Conservation (phyloP, 2,888 invertebrate species). For the Fragum sueziense region DNA sequence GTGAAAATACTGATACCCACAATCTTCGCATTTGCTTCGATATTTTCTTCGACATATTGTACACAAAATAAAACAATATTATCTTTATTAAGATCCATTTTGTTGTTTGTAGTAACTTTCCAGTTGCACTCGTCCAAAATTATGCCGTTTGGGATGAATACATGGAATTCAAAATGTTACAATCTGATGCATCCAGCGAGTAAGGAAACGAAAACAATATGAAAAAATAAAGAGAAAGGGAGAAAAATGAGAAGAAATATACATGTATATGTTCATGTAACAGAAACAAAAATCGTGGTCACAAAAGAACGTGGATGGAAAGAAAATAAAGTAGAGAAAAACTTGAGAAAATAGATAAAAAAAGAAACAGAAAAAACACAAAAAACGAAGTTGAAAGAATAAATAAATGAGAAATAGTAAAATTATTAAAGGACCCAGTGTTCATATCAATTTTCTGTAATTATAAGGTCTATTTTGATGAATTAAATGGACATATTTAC, state of each 20-base stretch:
- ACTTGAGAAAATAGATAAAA: neutral
- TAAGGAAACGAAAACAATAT: neutral
- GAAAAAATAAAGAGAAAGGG: neutral
- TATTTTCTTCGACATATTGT: no score
- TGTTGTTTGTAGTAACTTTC: no score
- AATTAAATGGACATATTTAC: conserved; percentile 27
- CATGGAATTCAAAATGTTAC: no score
- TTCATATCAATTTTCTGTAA: conserved; percentile 16
- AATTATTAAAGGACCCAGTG: neutral
- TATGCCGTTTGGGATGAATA: no score
- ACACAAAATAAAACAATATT: no score
- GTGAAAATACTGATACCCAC: no score
- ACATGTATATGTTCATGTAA: neutral
- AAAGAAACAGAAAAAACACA: neutral
- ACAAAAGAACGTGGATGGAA: neutral
- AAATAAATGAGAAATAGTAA: neutral
- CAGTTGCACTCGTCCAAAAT: no score
- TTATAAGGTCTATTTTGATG: conserved; percentile 21
- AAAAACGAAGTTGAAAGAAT: neutral
- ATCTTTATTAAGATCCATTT: no score
- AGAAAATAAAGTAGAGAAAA: neutral
- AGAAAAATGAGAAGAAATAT: neutral
- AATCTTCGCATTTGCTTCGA: no score
- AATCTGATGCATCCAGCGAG: no score
- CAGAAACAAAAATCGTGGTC: neutral